phyloP scores from a whole-genome alignment of 2,113 vertebrate species.

The Indicator maculatus region DNA sequence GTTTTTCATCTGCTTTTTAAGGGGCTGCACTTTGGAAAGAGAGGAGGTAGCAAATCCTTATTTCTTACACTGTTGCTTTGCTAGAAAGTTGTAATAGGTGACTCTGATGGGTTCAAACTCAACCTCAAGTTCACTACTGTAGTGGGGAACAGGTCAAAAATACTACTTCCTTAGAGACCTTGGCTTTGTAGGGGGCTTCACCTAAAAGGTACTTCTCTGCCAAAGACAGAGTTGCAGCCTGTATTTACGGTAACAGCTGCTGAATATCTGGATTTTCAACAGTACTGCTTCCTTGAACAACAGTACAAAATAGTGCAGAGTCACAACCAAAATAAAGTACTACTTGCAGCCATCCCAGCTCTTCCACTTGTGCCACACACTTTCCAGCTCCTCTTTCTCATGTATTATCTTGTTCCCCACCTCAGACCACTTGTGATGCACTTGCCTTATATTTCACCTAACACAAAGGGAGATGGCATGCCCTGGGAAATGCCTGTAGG shows the following conservation, averaged over 20 bases:
- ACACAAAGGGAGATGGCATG: rapidly evolving
- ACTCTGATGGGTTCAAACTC: background rate
- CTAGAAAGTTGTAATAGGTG: background rate
- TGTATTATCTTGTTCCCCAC: rapidly evolving
- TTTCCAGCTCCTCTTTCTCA: background rate
- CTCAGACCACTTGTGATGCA: background rate
- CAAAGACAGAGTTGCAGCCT: background rate
- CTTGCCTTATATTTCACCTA: rapidly evolving
- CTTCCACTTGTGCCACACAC: background rate
- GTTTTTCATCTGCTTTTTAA: background rate
- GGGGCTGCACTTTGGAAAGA: background rate
- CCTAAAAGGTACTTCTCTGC: background rate
- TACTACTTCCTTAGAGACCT: background rate
- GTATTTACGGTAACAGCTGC: background rate
- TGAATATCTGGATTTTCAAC: background rate
- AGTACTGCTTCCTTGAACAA: background rate
- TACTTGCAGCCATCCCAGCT: background rate
- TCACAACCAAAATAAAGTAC: background rate
- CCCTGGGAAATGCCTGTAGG: background rate
- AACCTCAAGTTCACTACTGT: background rate
- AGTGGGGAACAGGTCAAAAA: background rate
- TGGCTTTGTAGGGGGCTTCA: background rate
- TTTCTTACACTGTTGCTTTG: background rate
- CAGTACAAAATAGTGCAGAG: background rate
- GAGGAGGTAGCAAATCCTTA: background rate